Base-by-base conservation (phyloP, 2,113 vertebrate genomes). In the Bubalus kerabau region DNA sequence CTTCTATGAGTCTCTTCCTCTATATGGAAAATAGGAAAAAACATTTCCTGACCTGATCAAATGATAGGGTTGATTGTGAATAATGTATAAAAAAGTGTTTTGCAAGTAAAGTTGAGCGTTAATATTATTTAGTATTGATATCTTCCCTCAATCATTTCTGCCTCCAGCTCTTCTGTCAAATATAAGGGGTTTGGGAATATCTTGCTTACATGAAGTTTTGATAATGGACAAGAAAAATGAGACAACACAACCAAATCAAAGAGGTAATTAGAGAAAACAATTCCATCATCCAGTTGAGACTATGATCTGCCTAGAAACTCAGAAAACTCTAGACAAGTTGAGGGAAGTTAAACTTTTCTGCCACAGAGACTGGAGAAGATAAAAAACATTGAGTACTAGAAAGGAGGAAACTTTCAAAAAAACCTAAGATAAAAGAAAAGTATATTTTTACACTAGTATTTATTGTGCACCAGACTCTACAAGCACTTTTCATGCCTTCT, bases 61-160 rank as follows among this genome's bases (percentile, higher is more conserved):
- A 15, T 84, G 86, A 67, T 15, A 84, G 12, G 13, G 24, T 40
- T 96, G 82, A 80, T 64, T 87, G 48, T 94, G 36, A 92, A 84
- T 74, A 90, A 74, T 59, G 32, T 84, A 93, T 52, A 80, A 91
- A 95, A 83, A 50, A 91, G 36, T 91, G 54, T 92, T 96, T 94
- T 74, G n/a, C 60, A 90, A 85, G 54, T 87, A 90, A n/a, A 23
- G 1, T 87, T 92, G 50, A 32, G 36, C 52, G 21, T 78, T 96
- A 95, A 92, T 95, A 84, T 60, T 90, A 96, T 90, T 89, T 84
- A 96, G 52, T 74, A 94, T 40, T 40, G 50, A 57, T 80, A 91
- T 56, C 32, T 90, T 71, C 32, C 83, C 32, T 90, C 15, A 89
- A 83, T 80, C 43, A 80, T 87, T 90, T 95, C 56, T 95, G 36